Conservation (phyloP, 2,113 vertebrate genomes). For the Forbesichthys agassizii region DNA sequence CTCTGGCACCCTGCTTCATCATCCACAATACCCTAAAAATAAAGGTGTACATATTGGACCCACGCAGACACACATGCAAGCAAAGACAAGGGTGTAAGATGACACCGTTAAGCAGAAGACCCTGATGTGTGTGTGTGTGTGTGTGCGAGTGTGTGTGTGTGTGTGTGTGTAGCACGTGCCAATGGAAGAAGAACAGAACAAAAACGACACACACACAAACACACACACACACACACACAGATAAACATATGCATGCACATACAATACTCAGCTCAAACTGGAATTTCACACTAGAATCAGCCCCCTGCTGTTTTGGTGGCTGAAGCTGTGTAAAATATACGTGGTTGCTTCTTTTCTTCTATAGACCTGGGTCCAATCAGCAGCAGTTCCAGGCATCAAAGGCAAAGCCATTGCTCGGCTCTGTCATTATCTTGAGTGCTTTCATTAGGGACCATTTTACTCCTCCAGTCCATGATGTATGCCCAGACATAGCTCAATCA, state of each 20-base stretch:
- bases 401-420: slow-evolving; percentile 30
- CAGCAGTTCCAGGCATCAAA: slow-evolving; percentile 37
- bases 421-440: slow-evolving; percentile 60
- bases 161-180: neutral
- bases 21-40: slow-evolving; percentile 70
- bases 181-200: neutral
- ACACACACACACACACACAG: neutral
- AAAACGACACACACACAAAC: slow-evolving; percentile 1
- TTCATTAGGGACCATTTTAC: slow-evolving; percentile 55
- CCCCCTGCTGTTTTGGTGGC: neutral
- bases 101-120: slow-evolving; percentile 32
- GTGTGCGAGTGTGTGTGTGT: neutral
- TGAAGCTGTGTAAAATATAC: slow-evolving; percentile 10
- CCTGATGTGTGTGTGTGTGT: slow-evolving; percentile 5
- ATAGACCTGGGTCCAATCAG: slow-evolving; percentile 38
- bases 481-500: slow-evolving; percentile 26
- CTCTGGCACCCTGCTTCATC: slow-evolving; percentile 61
- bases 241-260: slow-evolving; percentile 1
- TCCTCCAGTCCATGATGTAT: slow-evolving; percentile 11
- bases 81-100: slow-evolving; percentile 41
- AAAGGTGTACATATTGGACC: slow-evolving; percentile 48
- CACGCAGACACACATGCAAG: slow-evolving; percentile 4
- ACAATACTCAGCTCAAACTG: neutral
- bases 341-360: slow-evolving; percentile 25
- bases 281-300: slow-evolving; percentile 22